Evolutionary conservation across 2,888 invertebrate genomes (phyloP).

Genomic region (Mactromeris polynyma): DNA sequence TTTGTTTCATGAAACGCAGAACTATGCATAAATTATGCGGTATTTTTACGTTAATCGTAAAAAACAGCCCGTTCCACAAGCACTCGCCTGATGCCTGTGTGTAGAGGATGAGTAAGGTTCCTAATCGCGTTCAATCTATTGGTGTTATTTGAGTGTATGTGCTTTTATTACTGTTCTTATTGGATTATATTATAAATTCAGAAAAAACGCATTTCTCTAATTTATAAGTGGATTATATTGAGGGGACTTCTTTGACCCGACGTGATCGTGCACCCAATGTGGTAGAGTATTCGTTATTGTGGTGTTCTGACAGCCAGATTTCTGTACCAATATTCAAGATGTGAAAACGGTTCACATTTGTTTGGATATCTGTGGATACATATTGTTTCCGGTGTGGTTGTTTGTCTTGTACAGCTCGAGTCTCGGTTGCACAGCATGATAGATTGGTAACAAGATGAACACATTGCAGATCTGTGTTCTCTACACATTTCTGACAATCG

Average conservation of each 20-base stretch:
- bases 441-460: conserved; percentile 49
- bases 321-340: not conserved
- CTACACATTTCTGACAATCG: conserved; percentile 61
- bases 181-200: not conserved
- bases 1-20: not conserved
- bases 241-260: not conserved
- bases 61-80: not conserved
- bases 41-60: not conserved
- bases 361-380: not conserved
- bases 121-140: conserved; percentile 1
- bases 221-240: not conserved
- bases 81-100: not conserved
- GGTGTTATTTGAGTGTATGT: not conserved
- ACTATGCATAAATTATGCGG: conserved; percentile 17
- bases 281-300: not conserved
- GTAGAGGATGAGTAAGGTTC: not conserved
- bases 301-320: not conserved
- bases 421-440: conserved; percentile 7
- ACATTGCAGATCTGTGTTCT: conserved; percentile 65
- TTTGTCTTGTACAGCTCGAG: not conserved
- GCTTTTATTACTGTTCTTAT: not conserved
- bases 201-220: not conserved
- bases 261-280: not conserved
- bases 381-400: not conserved
- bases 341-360: not conserved